Conservation (phyloP, 1,140 invertebrate species). For the Sesamia nonagrioides region DNA sequence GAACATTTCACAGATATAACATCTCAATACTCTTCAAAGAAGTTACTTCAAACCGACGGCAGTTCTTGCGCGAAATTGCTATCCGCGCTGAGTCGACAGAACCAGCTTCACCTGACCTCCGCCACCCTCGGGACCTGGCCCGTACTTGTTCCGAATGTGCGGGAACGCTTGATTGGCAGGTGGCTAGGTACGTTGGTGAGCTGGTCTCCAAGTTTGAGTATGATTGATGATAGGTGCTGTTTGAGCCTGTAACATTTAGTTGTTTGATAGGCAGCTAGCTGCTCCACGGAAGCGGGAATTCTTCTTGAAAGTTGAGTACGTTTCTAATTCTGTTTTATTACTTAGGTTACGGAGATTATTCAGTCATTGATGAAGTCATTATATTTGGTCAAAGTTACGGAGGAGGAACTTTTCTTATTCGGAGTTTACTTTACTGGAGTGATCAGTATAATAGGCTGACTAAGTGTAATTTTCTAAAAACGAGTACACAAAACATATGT, state of each 20-base stretch:
- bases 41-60: slow-evolving; percentile 33
- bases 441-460: no score
- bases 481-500: no score
- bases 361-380: slow-evolving; percentile 6
- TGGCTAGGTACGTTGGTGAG: slow-evolving; percentile 3
- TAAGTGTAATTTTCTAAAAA: neutral
- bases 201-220: slow-evolving; percentile 17
- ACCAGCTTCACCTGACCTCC: slow-evolving; percentile 14
- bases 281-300: neutral
- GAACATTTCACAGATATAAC: neutral
- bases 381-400: neutral
- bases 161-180: slow-evolving; percentile 9
- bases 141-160: neutral
- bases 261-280: slow-evolving; percentile 42
- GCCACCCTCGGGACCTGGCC: neutral
- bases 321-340: slow-evolving; percentile 1
- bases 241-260: slow-evolving; percentile 34
- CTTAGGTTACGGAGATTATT: slow-evolving; percentile 10
- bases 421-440: no score
- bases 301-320: slow-evolving; percentile 15
- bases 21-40: slow-evolving; percentile 36
- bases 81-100: slow-evolving; percentile 36
- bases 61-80: slow-evolving; percentile 47
- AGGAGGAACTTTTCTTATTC: neutral
- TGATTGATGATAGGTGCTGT: slow-evolving; percentile 45